Evolutionary conservation across 2,797 vertebrate species (phyloP).

Genomic region (Pygocentrus nattereri): DNA sequence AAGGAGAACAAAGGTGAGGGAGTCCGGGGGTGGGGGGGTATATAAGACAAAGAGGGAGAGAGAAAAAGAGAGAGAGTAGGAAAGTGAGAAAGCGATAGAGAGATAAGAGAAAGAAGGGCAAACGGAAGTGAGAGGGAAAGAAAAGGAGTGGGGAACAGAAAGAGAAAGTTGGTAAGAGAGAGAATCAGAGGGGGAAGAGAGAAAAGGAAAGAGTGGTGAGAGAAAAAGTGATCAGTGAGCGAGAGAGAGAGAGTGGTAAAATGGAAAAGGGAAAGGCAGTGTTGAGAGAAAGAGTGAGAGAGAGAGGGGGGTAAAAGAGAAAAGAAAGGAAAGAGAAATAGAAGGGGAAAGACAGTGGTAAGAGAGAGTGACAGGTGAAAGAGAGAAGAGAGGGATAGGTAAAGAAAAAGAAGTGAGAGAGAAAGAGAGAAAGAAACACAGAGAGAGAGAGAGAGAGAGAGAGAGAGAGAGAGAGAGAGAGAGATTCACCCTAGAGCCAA

Average conservation of each 20-base stretch:
- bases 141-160: neutral
- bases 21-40: neutral
- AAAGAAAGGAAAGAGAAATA: neutral
- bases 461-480: slow-evolving; percentile 67
- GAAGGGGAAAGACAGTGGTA: neutral
- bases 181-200: slow-evolving; percentile 56
- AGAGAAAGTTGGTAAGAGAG: neutral
- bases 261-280: slow-evolving; percentile 1
- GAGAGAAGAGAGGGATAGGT: slow-evolving; percentile 65
- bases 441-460: slow-evolving; percentile 50
- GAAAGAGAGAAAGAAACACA: neutral
- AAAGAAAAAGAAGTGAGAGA: neutral
- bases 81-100: neutral
- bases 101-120: neutral
- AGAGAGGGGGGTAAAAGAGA: neutral
- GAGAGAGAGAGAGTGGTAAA: slow-evolving; percentile 68
- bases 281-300: neutral
- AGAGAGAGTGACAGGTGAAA: slow-evolving; percentile 59
- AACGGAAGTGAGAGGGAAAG: neutral
- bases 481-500: slow-evolving; percentile 64
- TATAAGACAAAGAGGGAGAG: neutral
- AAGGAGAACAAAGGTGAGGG: slow-evolving; percentile 40
- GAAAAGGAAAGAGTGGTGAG: slow-evolving; percentile 62
- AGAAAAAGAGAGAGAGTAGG: neutral
- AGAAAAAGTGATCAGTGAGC: slow-evolving; percentile 65